phyloP scores from a whole-genome alignment of 2,113 vertebrate species.

The Chrysochloris asiatica region DNA sequence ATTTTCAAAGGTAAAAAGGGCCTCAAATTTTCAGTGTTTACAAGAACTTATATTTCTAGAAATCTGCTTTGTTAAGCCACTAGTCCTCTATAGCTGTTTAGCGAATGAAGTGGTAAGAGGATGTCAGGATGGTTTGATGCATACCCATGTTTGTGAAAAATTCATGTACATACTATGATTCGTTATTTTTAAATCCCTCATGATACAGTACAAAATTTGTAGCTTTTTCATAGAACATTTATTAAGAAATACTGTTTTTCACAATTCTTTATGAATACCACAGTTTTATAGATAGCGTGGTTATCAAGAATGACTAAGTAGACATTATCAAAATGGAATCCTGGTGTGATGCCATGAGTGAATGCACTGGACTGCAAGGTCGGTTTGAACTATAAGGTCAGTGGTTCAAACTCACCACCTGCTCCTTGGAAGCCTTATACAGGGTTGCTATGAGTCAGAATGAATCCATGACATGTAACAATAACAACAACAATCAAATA shows the following conservation, averaged over 20 bases:
- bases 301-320: slow-evolving; percentile 4
- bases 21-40: neutral
- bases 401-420: no score
- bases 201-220: neutral
- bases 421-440: no score
- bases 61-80: neutral
- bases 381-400: no score
- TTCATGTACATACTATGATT: neutral
- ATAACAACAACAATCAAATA: no score
- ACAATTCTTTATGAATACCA: neutral
- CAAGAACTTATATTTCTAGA: slow-evolving; percentile 40
- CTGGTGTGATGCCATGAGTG: no score
- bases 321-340: no score
- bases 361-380: no score
- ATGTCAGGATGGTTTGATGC: neutral
- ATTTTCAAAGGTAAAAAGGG: slow-evolving; percentile 7
- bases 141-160: neutral
- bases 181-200: neutral
- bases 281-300: neutral
- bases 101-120: neutral
- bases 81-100: neutral
- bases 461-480: no score
- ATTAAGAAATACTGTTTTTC: slow-evolving; percentile 25
- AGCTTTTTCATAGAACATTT: neutral
- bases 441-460: no score